A percentile compares a stretch with the other conserved stretches of the same genome.
These are phyloP conservation scores for Zaprionus lachaisei DNA, from an alignment of 1,140 invertebrate genomes.

Conservation along the genomic window DNA sequence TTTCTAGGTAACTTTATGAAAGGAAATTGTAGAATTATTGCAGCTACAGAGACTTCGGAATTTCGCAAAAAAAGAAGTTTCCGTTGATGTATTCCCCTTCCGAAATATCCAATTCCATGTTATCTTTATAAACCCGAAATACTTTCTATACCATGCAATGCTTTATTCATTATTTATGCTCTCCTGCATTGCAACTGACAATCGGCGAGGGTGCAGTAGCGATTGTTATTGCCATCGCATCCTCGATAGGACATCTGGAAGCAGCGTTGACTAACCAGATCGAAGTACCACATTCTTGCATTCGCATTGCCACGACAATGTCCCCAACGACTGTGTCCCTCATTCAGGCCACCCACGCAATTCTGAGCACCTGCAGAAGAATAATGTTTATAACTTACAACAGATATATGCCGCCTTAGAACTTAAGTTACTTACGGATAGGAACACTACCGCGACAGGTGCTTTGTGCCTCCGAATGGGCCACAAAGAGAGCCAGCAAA, in stretches of 20 bases:
- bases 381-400: neutral
- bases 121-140: no score
- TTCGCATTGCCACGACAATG: neutral
- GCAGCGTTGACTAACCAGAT: neutral
- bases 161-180: neutral
- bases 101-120: no score
- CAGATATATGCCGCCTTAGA: neutral
- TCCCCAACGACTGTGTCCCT: neutral
- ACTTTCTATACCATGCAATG: no score
- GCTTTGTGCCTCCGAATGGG: slow-evolving; percentile 8
- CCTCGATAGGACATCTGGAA: slow-evolving; percentile 12
- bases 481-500: neutral
- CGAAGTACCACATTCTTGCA: slow-evolving; percentile 5
- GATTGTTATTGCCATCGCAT: slow-evolving; percentile 11
- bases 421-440: neutral
- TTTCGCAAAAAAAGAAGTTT: no score
- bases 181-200: slow-evolving; percentile 6
- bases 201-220: slow-evolving; percentile 2
- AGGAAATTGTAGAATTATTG: no score
- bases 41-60: no score
- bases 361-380: neutral
- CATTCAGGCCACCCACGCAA: neutral
- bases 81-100: no score
- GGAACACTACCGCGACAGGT: slow-evolving; percentile 3
- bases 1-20: no score